A percentile compares a stretch with the other conserved stretches of the same genome.
Evolutionary conservation across 2,888 invertebrate genomes (phyloP).

Genomic region (Girardia tigrina): DNA sequence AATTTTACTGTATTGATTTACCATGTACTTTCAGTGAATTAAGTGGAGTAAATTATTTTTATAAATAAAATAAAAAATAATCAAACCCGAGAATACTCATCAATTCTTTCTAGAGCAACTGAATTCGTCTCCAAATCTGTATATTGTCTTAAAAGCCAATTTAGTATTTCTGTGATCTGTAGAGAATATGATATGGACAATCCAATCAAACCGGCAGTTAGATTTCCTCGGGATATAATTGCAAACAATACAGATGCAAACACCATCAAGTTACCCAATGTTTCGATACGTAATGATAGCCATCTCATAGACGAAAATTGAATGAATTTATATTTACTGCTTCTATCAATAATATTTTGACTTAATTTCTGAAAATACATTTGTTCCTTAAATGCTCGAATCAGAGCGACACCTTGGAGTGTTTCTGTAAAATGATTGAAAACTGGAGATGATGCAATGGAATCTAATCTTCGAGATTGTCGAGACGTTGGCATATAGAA

Average conservation of each 20-base stretch:
- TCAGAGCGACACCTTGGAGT: background rate
- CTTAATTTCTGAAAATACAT: background rate
- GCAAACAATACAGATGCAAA: background rate
- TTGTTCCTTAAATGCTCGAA: background rate
- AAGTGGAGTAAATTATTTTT: no score
- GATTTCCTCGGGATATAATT: background rate
- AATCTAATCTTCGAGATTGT: background rate
- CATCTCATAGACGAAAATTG: background rate
- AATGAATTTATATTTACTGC: background rate
- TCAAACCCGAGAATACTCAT: slow-evolving; percentile 61
- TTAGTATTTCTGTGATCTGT: slow-evolving; percentile 63
- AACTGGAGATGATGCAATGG: background rate
- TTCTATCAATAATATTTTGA: background rate
- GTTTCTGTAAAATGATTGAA: background rate
- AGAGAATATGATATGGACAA: slow-evolving; percentile 47
- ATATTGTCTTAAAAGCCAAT: slow-evolving; percentile 80
- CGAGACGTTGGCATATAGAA: background rate
- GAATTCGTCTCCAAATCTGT: slow-evolving; percentile 59
- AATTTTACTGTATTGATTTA: no score
- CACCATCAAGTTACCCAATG: background rate
- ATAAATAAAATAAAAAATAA: background rate
- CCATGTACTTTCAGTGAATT: no score
- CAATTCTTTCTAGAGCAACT: slow-evolving; percentile 63
- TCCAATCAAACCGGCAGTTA: slow-evolving; percentile 39
- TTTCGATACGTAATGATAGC: background rate